phyloP scores from a whole-genome alignment of 1,140 invertebrate genomes.

The Ptiloglossa arizonensis region DNA sequence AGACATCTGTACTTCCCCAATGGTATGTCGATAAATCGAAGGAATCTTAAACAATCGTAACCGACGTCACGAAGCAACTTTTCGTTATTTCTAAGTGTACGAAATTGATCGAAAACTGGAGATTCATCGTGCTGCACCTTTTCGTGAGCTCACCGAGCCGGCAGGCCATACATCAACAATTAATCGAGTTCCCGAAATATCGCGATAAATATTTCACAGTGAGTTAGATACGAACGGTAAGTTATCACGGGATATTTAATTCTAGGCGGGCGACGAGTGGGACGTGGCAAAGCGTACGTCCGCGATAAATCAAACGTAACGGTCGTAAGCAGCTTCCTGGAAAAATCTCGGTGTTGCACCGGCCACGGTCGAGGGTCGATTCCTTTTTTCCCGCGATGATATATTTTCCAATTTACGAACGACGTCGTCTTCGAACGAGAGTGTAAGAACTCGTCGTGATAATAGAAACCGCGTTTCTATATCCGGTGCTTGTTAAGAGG shows the following conservation, averaged over 20 bases:
- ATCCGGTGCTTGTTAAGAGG: slow-evolving; percentile 51
- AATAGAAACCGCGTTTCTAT: slow-evolving; percentile 64
- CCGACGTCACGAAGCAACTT: too few species aligned
- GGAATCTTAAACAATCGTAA: too few species aligned
- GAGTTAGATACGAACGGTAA: slow-evolving; percentile 37
- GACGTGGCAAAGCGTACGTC: slow-evolving; percentile 42
- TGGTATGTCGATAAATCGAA: too few species aligned
- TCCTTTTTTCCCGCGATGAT: slow-evolving; percentile 59
- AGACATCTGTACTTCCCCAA: too few species aligned
- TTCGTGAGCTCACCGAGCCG: too few species aligned
- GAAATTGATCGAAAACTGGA: too few species aligned
- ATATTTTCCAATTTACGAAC: slow-evolving; percentile 71
- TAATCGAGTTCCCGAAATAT: slow-evolving; percentile 34
- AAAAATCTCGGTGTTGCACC: slow-evolving; percentile 57
- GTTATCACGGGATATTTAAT: slow-evolving; percentile 62
- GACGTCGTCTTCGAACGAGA: slow-evolving; percentile 37
- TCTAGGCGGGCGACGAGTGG: slow-evolving; percentile 32
- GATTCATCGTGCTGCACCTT: too few species aligned
- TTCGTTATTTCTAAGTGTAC: neutral
- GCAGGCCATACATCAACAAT: slow-evolving; percentile 12
- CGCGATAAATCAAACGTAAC: slow-evolving; percentile 68
- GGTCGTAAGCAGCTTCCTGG: slow-evolving; percentile 65
- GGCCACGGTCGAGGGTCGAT: slow-evolving; percentile 5
- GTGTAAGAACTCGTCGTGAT: slow-evolving; percentile 54
- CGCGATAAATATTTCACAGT: slow-evolving; percentile 48